Conservation (phyloP, 2,888 invertebrate species). For the Germaria angustata region DNA sequence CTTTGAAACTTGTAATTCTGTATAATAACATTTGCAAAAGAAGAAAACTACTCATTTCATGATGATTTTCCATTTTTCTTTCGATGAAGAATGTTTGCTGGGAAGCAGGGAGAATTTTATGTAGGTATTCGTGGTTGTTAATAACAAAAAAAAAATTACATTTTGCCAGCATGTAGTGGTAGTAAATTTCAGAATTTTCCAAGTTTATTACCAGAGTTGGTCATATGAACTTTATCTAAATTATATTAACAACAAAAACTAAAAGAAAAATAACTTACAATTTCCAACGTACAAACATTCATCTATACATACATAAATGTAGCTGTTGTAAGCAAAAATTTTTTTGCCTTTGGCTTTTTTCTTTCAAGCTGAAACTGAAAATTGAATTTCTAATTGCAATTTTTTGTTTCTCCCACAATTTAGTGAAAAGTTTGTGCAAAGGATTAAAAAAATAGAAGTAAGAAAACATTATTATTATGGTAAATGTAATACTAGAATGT, state of each 20-base stretch:
- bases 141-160: neutral
- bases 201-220: conserved; percentile 59
- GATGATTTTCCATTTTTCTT: too few relatives aligned
- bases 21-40: too few relatives aligned
- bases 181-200: conserved; percentile 43
- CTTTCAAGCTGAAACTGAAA: conserved; percentile 31
- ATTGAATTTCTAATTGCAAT: conserved; percentile 52
- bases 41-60: too few relatives aligned
- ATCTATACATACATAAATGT: neutral
- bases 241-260: conserved; percentile 24
- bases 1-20: too few relatives aligned
- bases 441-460: neutral
- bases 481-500: neutral
- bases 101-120: neutral
- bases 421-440: conserved; percentile 8
- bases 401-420: conserved; percentile 7
- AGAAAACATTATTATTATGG: neutral
- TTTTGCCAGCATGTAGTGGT: conserved; percentile 18
- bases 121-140: conserved; percentile 1
- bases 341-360: conserved; percentile 12
- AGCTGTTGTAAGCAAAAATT: conserved; percentile 16
- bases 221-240: conserved; percentile 54
- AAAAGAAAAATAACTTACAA: conserved; percentile 11
- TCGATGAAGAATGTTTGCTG: neutral
- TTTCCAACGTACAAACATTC: neutral